Evolutionary conservation across 2,888 invertebrate species (phyloP).

Genomic region (Drosophila pullipes): DNA sequence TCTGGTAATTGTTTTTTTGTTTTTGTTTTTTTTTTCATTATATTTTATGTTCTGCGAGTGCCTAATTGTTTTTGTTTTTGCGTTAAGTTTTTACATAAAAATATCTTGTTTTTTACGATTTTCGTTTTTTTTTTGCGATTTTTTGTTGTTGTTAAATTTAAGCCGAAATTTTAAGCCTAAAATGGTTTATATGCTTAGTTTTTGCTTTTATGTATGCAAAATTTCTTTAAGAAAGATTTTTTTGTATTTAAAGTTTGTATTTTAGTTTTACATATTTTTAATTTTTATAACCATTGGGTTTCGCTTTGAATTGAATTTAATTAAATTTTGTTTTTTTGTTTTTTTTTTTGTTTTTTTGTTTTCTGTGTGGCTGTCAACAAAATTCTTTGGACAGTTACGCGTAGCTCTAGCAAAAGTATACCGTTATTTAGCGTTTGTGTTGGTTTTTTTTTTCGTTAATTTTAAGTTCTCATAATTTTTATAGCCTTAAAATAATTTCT

Average conservation of each 20-base stretch:
- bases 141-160: conserved; percentile 57
- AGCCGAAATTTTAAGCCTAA: conserved; percentile 80
- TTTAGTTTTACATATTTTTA: conserved; percentile 45
- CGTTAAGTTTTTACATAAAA: conserved; percentile 62
- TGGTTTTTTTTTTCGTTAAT: conserved; percentile 17
- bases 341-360: conserved; percentile 8
- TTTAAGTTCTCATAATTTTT: conserved; percentile 55
- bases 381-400: conserved; percentile 52
- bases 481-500: conserved; percentile 80
- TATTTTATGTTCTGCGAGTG: conserved; percentile 56
- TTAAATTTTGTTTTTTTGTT: conserved; percentile 19
- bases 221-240: conserved; percentile 66
- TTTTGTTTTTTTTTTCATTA: conserved; percentile 35
- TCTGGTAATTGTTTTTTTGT: conserved; percentile 38
- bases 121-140: conserved; percentile 43
- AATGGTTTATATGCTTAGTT: conserved; percentile 54
- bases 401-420: conserved; percentile 73
- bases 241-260: conserved; percentile 30
- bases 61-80: conserved; percentile 45
- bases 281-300: conserved; percentile 73
- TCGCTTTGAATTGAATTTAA: conserved; percentile 53
- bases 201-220: conserved; percentile 53
- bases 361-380: conserved; percentile 37
- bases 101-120: conserved; percentile 55
- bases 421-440: conserved; percentile 47